Conservation (phyloP, 2,113 vertebrate genomes). For the Ciconia boyciana region DNA sequence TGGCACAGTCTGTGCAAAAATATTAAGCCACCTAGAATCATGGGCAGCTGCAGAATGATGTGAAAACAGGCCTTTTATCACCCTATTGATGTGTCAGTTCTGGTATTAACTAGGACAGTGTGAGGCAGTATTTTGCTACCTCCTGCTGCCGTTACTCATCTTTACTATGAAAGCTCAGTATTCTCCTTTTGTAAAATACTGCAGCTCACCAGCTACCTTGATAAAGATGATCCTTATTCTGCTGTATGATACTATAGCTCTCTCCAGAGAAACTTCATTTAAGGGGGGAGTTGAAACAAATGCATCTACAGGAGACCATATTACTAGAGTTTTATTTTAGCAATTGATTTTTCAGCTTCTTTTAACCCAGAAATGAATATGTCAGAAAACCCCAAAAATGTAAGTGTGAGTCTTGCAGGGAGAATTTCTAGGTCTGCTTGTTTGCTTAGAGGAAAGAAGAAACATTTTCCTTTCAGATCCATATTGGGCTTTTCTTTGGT, state of each 20-base stretch:
- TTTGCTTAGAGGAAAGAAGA: not conserved
- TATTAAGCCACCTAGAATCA: not conserved
- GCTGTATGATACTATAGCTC: not conserved
- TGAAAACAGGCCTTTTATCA: not conserved
- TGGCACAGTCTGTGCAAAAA: not conserved
- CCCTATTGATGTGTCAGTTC: not conserved
- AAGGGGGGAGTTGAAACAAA: not conserved
- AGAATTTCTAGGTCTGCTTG: not conserved
- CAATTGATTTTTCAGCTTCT: not conserved
- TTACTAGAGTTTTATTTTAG: not conserved
- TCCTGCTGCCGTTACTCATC: not conserved
- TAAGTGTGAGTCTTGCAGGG: not conserved
- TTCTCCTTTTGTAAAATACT: not conserved
- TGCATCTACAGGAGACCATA: not conserved
- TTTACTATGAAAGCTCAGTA: not conserved
- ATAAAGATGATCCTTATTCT: not conserved
- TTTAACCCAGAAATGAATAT: not conserved
- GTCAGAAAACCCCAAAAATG: not conserved
- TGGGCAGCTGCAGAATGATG: not conserved
- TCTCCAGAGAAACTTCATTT: not conserved
- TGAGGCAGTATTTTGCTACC: not conserved
- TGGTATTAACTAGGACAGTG: conserved; percentile 1
- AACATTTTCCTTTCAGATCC: not conserved
- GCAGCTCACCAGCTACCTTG: not conserved
- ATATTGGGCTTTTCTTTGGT: not conserved